These are phyloP conservation scores for Pilophorus perplexus DNA, from an alignment of 2,888 invertebrate species.

Conservation along the genomic window DNA sequence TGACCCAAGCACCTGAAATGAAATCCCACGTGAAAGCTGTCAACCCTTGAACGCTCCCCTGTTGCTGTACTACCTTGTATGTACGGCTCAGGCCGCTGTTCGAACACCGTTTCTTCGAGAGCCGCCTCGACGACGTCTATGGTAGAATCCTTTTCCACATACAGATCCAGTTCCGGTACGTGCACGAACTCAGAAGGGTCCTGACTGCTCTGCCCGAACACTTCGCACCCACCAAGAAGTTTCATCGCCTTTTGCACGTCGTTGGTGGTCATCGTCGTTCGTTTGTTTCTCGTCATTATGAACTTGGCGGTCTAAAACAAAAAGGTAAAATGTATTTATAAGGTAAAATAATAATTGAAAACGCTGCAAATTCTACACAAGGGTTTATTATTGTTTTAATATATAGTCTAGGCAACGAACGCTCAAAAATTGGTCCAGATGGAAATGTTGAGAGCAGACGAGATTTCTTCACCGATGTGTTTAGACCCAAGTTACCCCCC, in stretches of 20 bases:
- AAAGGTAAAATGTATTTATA: no score
- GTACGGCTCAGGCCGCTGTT: slow-evolving; percentile 41
- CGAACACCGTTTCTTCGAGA: slow-evolving; percentile 32
- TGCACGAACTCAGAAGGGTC: slow-evolving; percentile 43
- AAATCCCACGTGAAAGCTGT: no score
- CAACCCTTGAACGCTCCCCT: no score
- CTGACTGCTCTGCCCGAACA: slow-evolving; percentile 45
- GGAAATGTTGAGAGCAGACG: no score
- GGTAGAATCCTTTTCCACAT: slow-evolving; percentile 44
- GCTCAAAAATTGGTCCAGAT: no score
- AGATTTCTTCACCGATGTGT: no score
- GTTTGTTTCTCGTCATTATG: slow-evolving; percentile 45
- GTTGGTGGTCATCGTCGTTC: slow-evolving; percentile 44
- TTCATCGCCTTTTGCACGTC: slow-evolving; percentile 47
- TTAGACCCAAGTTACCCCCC: no score
- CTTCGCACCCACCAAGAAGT: slow-evolving; percentile 41
- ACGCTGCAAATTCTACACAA: no score
- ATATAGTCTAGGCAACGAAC: no score
- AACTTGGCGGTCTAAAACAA: slow-evolving; percentile 44
- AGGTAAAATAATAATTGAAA: no score
- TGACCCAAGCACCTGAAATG: slow-evolving; percentile 42
- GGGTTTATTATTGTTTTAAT: no score
- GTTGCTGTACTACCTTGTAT: slow-evolving; percentile 36
- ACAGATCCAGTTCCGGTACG: slow-evolving; percentile 45
- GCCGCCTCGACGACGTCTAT: slow-evolving; percentile 43